Conservation (phyloP, 2,888 invertebrate species). For the Barypeithes pellucidus region DNA sequence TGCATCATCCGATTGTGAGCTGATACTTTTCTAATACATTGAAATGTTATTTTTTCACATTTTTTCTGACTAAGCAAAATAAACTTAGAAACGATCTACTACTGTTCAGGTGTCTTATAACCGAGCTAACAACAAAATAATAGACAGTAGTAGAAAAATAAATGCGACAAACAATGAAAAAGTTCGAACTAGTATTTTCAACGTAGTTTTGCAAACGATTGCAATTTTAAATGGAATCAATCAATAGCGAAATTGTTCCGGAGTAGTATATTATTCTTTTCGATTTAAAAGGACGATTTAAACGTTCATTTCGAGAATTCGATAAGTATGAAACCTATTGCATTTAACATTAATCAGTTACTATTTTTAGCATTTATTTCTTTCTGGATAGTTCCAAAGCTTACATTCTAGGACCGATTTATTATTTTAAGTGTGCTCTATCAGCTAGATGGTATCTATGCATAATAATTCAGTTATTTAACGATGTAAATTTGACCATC, state of each 20-base stretch:
- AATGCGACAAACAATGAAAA: constrained; percentile 27
- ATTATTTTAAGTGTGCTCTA: too few relatives aligned
- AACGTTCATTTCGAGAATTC: neutral
- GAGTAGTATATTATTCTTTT: constrained; percentile 16
- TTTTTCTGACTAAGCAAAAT: neutral
- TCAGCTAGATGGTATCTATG: too few relatives aligned
- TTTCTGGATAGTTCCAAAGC: neutral
- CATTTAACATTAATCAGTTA: neutral
- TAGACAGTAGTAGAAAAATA: constrained; percentile 22
- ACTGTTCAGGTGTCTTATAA: constrained; percentile 24
- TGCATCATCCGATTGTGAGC: too few relatives aligned
- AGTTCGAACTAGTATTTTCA: constrained; percentile 20
- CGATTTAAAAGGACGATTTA: neutral
- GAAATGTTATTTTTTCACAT: too few relatives aligned
- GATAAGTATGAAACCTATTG: neutral
- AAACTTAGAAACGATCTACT: constrained; percentile 30
- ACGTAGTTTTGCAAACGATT: constrained; percentile 28
- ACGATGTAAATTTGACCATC: too few relatives aligned
- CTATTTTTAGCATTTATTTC: neutral
- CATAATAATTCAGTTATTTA: too few relatives aligned
- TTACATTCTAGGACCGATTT: too few relatives aligned
- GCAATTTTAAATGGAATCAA: constrained; percentile 38
- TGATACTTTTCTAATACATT: too few relatives aligned
- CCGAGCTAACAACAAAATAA: constrained; percentile 17
- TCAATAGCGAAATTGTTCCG: constrained; percentile 29